These are phyloP conservation scores for Acanthurus lineatus DNA, from an alignment of 2,797 vertebrate genomes.

Conservation along the genomic window DNA sequence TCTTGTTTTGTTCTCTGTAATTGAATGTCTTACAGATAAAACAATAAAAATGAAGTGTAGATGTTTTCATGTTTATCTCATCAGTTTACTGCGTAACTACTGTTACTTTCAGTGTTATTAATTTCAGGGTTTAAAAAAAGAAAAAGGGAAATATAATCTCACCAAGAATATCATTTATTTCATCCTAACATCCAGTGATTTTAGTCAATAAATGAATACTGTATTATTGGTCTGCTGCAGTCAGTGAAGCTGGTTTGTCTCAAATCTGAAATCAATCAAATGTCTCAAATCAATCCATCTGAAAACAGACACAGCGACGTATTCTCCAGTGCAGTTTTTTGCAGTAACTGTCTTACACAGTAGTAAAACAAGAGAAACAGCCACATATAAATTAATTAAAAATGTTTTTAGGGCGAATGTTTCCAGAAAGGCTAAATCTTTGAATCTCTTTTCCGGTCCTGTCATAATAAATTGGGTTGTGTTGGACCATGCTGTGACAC, in stretches of 20 bases:
- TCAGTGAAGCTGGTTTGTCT: neutral
- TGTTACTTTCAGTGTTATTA: too few species aligned
- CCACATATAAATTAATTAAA: slow-evolving; percentile 1
- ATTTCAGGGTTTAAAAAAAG: neutral
- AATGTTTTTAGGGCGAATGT: neutral
- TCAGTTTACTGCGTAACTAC: neutral
- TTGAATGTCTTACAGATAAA: neutral
- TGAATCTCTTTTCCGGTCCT: slow-evolving; percentile 14
- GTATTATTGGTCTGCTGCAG: neutral
- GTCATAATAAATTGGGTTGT: slow-evolving; percentile 15
- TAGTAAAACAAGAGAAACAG: neutral
- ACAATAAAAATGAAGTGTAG: neutral
- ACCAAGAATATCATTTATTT: neutral
- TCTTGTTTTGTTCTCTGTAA: neutral
- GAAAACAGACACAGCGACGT: neutral
- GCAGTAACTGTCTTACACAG: neutral
- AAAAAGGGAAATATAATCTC: neutral
- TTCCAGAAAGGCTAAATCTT: slow-evolving; percentile 5
- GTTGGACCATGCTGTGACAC: slow-evolving; percentile 40
- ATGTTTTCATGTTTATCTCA: neutral
- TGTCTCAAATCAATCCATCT: too few species aligned
- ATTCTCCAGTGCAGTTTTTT: neutral
- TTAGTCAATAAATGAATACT: neutral
- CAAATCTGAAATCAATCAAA: too few species aligned
- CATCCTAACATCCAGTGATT: neutral